A percentile compares a stretch with the other conserved stretches of the same genome.
Conservation (phyloP, 2,888 invertebrate species). For the Mycalesis mineus region DNA sequence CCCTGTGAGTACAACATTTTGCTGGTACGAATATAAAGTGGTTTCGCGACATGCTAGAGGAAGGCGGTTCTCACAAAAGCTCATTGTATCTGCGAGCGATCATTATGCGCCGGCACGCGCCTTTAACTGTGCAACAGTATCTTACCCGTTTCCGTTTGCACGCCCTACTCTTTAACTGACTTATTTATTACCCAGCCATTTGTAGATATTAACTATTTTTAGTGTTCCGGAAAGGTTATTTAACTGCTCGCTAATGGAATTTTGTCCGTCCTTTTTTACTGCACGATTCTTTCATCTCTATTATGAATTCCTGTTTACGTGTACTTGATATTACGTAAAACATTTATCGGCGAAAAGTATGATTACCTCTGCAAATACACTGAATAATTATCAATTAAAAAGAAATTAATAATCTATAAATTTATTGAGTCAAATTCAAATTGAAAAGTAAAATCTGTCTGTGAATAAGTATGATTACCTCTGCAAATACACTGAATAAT, state of each 20-base stretch:
- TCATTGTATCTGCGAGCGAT: conserved; percentile 67
- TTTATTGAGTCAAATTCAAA: no score
- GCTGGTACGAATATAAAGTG: conserved; percentile 27
- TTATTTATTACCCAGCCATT: conserved; percentile 52
- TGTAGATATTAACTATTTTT: conserved; percentile 36
- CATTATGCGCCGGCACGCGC: conserved; percentile 73
- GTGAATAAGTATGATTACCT: no score
- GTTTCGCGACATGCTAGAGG: conserved; percentile 63
- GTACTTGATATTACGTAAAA: no score
- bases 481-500: no score
- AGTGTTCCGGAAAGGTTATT: conserved; percentile 4
- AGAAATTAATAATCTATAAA: no score
- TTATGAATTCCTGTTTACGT: no score
- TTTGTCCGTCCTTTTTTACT: background rate
- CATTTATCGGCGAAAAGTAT: no score
- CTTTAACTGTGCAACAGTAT: conserved; percentile 71
- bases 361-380: no score
- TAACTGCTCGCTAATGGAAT: background rate
- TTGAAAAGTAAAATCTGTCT: no score
- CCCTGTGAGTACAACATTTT: background rate
- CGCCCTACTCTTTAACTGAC: conserved; percentile 42
- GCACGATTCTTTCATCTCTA: no score
- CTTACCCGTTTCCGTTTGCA: conserved; percentile 66
- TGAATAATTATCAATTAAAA: no score
- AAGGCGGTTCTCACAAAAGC: conserved; percentile 49